Evolutionary conservation across 1,140 invertebrate genomes (phyloP).

Genomic region (Atopsyche davidsoni): DNA sequence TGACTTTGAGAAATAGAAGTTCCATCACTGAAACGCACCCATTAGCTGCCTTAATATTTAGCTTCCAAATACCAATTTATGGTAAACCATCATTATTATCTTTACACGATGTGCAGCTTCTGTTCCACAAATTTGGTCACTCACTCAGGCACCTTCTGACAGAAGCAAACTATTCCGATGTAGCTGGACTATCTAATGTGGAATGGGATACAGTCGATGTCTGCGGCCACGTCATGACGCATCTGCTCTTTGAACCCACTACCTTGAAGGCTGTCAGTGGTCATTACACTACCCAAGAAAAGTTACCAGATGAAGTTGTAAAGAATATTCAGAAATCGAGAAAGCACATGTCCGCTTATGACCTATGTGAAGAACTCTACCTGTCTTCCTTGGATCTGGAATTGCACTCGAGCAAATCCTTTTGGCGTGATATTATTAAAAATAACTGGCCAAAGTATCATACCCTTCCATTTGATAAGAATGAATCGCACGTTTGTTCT

Average conservation of each 20-base stretch:
- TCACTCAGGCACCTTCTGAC: conserved; percentile 76
- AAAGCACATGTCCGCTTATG: conserved; percentile 70
- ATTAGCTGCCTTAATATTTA: conserved; percentile 74
- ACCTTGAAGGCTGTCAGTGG: conserved; percentile 63
- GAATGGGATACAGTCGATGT: conserved; percentile 88
- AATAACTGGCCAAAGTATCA: conserved; percentile 73
- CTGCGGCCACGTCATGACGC: conserved; percentile 71
- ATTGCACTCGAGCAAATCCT: conserved; percentile 67
- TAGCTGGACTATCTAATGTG: conserved; percentile 76
- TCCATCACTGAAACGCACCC: conserved; percentile 56
- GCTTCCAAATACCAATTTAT: conserved; percentile 60
- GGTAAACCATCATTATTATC: conserved; percentile 65
- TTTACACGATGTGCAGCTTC: conserved; percentile 64
- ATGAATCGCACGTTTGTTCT: conserved; percentile 73
- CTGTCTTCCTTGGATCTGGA: conserved; percentile 79
- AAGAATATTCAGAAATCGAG: conserved; percentile 57
- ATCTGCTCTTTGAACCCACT: conserved; percentile 70
- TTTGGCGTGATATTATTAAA: conserved; percentile 73
- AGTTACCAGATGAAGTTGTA: conserved; percentile 60
- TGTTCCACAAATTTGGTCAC: conserved; percentile 84
- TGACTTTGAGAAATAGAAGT: conserved; percentile 63
- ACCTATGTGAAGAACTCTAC: conserved; percentile 78
- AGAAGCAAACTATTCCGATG: conserved; percentile 71
- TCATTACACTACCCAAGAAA: conserved; percentile 69
- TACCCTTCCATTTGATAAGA: conserved; percentile 64